Evolutionary conservation across 2,113 vertebrate species (phyloP).

Genomic region (Centrocercus urophasianus): DNA sequence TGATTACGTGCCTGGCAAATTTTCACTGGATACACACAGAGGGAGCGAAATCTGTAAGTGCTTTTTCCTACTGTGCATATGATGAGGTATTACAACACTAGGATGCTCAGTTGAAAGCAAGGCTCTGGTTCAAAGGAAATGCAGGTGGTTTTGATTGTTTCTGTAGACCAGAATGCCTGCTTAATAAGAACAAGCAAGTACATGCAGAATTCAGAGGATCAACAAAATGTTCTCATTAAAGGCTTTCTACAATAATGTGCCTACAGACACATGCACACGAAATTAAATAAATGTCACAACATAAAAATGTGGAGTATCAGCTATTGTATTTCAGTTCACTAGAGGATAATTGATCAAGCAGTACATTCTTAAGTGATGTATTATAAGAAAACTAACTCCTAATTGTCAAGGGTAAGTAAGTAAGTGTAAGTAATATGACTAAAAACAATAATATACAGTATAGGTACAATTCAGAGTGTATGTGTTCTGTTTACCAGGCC

Average conservation of each 20-base stretch:
- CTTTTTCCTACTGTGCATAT: slow-evolving; percentile 61
- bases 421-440: not conserved
- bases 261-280: slow-evolving; percentile 35
- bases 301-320: slow-evolving; percentile 42
- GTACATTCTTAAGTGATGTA: not conserved
- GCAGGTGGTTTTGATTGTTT: slow-evolving; percentile 67
- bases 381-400: slow-evolving; percentile 19
- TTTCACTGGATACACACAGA: slow-evolving; percentile 38
- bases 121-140: slow-evolving; percentile 60
- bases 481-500: slow-evolving; percentile 28
- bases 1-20: slow-evolving; percentile 59
- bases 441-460: not conserved
- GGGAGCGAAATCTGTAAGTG: slow-evolving; percentile 53
- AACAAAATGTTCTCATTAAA: slow-evolving; percentile 65
- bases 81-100: slow-evolving; percentile 61
- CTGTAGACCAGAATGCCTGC: slow-evolving; percentile 29
- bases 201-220: slow-evolving; percentile 50
- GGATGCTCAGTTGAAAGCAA: slow-evolving; percentile 55
- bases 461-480: not conserved
- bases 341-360: slow-evolving; percentile 11
- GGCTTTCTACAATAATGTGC: slow-evolving; percentile 18
- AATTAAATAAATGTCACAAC: slow-evolving; percentile 55
- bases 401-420: not conserved
- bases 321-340: slow-evolving; percentile 22
- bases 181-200: slow-evolving; percentile 63